Percentiles rank a stretch among this genome's conserved stretches.
phyloP scores from a whole-genome alignment of 2,797 vertebrate species.

The Phoeniculus purpureus region DNA sequence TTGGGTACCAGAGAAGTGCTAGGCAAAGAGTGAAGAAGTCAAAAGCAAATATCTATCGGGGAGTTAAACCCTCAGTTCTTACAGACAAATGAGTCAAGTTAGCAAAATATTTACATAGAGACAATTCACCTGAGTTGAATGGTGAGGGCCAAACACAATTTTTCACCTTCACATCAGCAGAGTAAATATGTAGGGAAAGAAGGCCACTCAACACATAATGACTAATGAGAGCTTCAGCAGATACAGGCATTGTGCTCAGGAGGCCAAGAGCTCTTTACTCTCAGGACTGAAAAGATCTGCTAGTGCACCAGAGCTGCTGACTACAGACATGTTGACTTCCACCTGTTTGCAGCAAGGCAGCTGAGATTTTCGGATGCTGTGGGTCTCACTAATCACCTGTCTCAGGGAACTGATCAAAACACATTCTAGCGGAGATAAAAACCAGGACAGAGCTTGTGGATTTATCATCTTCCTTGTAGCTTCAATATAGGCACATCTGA shows the following conservation, averaged over 20 bases:
- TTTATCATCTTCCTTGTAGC: not conserved
- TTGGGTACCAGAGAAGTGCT: not conserved
- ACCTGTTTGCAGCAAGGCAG: not conserved
- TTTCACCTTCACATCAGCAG: not conserved
- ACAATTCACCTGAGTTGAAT: not conserved
- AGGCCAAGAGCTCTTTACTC: not conserved
- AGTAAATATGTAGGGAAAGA: not conserved
- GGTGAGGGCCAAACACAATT: fast-evolving
- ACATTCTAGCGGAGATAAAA: not conserved
- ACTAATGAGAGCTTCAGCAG: not conserved
- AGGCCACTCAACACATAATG: not conserved
- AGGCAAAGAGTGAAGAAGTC: not conserved
- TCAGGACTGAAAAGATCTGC: not conserved
- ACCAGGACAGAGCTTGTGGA: not conserved
- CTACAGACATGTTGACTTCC: not conserved
- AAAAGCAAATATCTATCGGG: not conserved
- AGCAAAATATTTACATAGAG: not conserved
- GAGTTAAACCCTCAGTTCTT: not conserved
- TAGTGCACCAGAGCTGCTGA: not conserved
- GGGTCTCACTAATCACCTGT: constrained; percentile 12
- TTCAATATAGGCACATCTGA: not conserved
- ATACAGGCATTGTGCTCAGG: not conserved
- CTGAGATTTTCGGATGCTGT: not conserved
- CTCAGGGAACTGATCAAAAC: not conserved
- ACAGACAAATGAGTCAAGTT: not conserved